These are phyloP conservation scores for Belgica antarctica DNA, from an alignment of 2,888 invertebrate species.

Conservation along the genomic window DNA sequence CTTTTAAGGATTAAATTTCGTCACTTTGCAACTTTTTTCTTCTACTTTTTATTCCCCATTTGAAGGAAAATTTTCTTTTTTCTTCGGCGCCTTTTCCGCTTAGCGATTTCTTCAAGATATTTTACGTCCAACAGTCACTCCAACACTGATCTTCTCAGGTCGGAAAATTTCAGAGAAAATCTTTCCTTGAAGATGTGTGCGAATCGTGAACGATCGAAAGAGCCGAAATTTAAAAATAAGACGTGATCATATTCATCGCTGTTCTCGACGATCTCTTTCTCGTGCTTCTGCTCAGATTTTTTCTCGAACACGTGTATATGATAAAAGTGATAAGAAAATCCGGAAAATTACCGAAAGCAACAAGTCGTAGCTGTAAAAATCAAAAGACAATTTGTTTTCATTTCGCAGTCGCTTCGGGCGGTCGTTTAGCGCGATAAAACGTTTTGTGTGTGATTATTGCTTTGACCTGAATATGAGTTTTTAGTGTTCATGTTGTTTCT, in stretches of 20 bases:
- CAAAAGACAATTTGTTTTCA: background rate
- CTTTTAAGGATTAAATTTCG: background rate
- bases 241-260: background rate
- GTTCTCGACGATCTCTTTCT: background rate
- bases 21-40: background rate
- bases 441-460: conserved; percentile 11
- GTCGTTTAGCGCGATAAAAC: background rate
- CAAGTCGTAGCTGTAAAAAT: conserved; percentile 3
- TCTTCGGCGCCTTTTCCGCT: background rate
- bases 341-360: conserved; percentile 10
- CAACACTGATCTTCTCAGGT: conserved; percentile 39
- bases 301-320: background rate
- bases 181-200: conserved; percentile 2
- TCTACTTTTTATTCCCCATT: background rate
- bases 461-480: too few species aligned
- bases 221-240: conserved; percentile 24
- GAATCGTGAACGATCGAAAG: background rate
- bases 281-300: background rate
- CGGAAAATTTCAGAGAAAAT: conserved; percentile 4
- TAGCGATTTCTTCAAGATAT: conserved; percentile 8
- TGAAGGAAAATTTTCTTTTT: conserved; percentile 2
- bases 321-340: conserved; percentile 23
- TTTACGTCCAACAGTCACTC: conserved; percentile 41
- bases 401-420: background rate
- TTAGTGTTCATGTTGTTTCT: too few species aligned